Percentiles rank a stretch among this genome's conserved stretches.
These are phyloP conservation scores for Myzus persicae DNA, from an alignment of 1,140 invertebrate species.

Conservation along the genomic window DNA sequence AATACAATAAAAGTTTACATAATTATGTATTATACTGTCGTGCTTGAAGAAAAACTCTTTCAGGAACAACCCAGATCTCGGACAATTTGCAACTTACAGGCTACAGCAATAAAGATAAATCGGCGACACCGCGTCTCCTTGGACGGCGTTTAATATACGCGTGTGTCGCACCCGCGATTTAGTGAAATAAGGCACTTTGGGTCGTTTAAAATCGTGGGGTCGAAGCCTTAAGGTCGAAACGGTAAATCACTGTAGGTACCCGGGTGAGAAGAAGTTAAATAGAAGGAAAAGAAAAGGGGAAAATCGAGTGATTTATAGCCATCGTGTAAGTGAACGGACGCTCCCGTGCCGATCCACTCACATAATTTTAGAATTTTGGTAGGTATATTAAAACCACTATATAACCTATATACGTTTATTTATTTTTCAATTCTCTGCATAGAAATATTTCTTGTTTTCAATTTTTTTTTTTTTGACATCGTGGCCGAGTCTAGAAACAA, in stretches of 20 bases:
- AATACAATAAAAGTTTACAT: neutral
- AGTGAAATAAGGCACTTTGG: conserved; percentile 43
- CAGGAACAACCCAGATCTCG: neutral
- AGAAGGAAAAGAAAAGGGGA: conserved; percentile 3
- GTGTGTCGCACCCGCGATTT: neutral
- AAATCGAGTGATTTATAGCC: conserved; percentile 39
- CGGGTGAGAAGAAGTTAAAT: neutral
- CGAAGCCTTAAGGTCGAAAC: conserved; percentile 27
- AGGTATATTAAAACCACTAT: neutral
- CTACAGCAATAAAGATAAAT: conserved; percentile 30
- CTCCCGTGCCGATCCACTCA: neutral
- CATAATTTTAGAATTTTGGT: neutral
- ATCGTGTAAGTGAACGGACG: conserved; percentile 25
- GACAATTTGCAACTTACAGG: conserved; percentile 22
- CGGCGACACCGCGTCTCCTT: neutral
- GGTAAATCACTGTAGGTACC: conserved; percentile 35
- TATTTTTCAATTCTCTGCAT: neutral
- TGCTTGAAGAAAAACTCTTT: neutral
- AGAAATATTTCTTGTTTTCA: neutral
- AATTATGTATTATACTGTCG: neutral
- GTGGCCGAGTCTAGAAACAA: neutral
- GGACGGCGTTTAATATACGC: neutral
- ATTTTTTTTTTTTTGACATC: neutral
- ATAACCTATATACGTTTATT: neutral
- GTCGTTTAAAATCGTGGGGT: conserved; percentile 26